Percentiles rank a stretch among this genome's conserved stretches.
phyloP scores from a whole-genome alignment of 2,797 vertebrate species.

The Potorous gilbertii region DNA sequence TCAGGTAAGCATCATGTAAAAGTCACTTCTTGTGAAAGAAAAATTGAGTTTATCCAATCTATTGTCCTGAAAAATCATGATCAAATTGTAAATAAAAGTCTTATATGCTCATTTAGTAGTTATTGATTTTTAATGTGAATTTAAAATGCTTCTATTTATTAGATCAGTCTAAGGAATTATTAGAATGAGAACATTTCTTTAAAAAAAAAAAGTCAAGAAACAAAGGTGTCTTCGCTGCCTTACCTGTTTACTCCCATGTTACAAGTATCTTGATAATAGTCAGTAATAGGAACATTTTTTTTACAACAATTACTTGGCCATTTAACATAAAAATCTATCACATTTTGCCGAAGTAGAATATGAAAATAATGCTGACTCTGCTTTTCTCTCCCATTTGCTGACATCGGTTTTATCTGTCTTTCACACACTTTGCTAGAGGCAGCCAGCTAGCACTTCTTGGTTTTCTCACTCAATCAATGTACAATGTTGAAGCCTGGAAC shows the following conservation, averaged over 20 bases:
- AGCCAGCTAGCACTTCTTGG: constrained; percentile 24
- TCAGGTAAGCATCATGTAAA: constrained; percentile 31
- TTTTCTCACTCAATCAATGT: constrained; percentile 47
- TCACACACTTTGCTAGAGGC: constrained; percentile 40
- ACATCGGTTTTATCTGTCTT: constrained; percentile 44
- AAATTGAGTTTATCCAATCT: constrained; percentile 41
- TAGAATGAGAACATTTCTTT: constrained; percentile 7
- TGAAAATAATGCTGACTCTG: constrained; percentile 15
- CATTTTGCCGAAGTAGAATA: not conserved
- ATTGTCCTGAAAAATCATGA: constrained; percentile 51
- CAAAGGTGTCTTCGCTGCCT: constrained; percentile 23
- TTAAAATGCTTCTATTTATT: constrained; percentile 38
- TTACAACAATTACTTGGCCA: not conserved
- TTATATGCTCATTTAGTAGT: constrained; percentile 29
- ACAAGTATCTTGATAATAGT: not conserved
- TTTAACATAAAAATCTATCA: not conserved
- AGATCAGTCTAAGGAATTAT: constrained; percentile 29
- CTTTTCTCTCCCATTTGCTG: constrained; percentile 47
- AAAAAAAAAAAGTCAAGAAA: constrained; percentile 45
- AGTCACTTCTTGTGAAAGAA: constrained; percentile 37
- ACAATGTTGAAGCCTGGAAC: constrained; percentile 8
- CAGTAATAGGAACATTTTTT: not conserved
- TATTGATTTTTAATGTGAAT: constrained; percentile 39
- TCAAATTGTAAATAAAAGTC: constrained; percentile 47
- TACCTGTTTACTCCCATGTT: constrained; percentile 49